Evolutionary conservation across 2,797 vertebrate genomes (phyloP), one percentile per base, ranked within the genome.

Genomic region (Loris lydekkerianus): DNA sequence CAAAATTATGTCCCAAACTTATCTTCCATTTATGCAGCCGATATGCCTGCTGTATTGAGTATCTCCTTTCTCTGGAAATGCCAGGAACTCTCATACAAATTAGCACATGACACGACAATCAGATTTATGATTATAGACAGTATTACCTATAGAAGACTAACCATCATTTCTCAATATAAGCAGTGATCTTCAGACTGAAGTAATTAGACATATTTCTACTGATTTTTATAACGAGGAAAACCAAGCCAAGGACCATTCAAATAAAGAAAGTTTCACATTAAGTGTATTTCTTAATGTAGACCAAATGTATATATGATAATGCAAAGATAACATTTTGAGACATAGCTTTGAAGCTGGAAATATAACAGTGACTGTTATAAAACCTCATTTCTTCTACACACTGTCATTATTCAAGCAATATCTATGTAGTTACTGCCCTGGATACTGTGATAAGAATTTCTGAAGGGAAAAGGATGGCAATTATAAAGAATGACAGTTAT

Each of bases 1-100:
- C 70, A 89, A 81, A 84, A 96, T 87, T 81, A 89, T 77, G 76
- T 77, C 43, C 73, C 7, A 40, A 27, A 3, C 75, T 88, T 69
- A 65, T 70, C 27, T 90, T 84, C 40, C 20, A 76, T 29, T n/a
- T 65, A 4, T 13, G 49, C 2, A 65, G 17, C 14, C 95, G 75
- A 73, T 2, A 83, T 37, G 46, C 8, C 9, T 86, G 72, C 11
- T 6, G 65, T 31, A 18, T 23, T 31, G 40, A 72, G 31, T 73
- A 18, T 21, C 34, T 80, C 61, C 18, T 29, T 92, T 63, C 67
- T 75, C 60, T 76, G 11, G 25, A 86, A 94, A 89, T 67, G 43
- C 27, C 15, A 77, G 72, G 15, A 29, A 27, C 31, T 80, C 29
- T 76, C 37, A 69, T 14, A 60, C 21, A 89, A 60, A 73, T 82